Percentiles rank a stretch among this genome's conserved stretches.
phyloP scores from a whole-genome alignment of 1,140 invertebrate species.

The Anastrepha obliqua region DNA sequence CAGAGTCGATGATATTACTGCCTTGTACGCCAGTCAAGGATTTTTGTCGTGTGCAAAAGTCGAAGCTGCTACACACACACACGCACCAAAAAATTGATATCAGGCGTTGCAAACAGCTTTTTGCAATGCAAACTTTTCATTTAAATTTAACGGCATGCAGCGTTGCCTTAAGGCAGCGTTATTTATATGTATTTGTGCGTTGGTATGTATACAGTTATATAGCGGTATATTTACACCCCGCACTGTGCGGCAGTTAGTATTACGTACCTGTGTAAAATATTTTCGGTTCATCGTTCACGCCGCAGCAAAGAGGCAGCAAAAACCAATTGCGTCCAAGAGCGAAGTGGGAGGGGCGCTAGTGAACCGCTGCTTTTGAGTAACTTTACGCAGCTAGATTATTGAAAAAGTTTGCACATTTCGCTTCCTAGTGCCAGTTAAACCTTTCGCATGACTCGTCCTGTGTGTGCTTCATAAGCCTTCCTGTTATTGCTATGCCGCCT shows the following conservation, averaged over 20 bases:
- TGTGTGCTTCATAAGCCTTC: not conserved
- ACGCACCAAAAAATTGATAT: not conserved
- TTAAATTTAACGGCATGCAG: constrained; percentile 30
- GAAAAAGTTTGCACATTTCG: constrained; percentile 44
- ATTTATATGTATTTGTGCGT: too few species aligned
- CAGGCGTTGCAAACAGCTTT: not conserved
- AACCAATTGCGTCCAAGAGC: not conserved
- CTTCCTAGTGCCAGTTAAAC: not conserved
- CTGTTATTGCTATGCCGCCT: not conserved
- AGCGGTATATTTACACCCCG: not conserved
- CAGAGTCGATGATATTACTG: not conserved
- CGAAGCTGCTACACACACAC: not conserved
- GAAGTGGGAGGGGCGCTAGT: not conserved
- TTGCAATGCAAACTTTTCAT: constrained; percentile 30
- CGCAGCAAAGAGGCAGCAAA: not conserved
- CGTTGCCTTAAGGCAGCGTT: not conserved
- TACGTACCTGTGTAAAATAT: constrained; percentile 29
- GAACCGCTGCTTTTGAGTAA: constrained; percentile 5
- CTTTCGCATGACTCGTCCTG: not conserved
- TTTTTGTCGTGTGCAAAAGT: not conserved
- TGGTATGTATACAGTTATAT: too few species aligned
- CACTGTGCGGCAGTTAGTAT: not conserved
- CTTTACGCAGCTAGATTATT: constrained; percentile 43
- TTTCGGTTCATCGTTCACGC: constrained; percentile 43
- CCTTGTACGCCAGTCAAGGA: not conserved